A percentile compares a stretch with the other conserved stretches of the same genome.
phyloP scores from a whole-genome alignment of 2,797 vertebrate species.

The Enteromius treurensis region DNA sequence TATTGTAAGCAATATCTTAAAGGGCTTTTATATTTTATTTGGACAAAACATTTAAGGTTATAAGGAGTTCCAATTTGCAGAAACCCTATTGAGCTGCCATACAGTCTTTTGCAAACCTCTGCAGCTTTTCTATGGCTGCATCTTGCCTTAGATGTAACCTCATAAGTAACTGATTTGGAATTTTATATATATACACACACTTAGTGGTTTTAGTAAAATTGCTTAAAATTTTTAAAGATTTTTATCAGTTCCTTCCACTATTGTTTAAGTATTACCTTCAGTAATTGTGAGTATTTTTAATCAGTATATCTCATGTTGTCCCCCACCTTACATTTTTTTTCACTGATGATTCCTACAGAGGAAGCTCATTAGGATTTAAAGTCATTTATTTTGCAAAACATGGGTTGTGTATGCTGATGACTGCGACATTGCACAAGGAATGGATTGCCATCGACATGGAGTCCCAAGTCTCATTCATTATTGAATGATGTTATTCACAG shows the following conservation, averaged over 20 bases:
- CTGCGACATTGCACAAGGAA: conserved; percentile 17
- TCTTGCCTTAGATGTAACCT: not conserved
- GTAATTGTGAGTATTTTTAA: not conserved
- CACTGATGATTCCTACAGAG: not conserved
- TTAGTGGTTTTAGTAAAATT: not conserved
- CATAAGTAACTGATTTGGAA: not conserved
- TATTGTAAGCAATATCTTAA: conserved; percentile 23
- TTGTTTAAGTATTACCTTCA: not conserved
- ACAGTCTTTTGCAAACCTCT: not conserved
- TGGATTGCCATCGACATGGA: conserved; percentile 28
- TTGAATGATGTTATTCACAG: conserved; percentile 60
- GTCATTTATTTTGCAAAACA: conserved; percentile 19
- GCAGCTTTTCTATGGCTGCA: conserved; percentile 9
- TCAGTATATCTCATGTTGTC: not conserved
- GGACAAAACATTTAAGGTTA: not conserved
- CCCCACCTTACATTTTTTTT: not conserved
- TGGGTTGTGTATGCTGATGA: conserved; percentile 20
- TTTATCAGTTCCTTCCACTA: not conserved
- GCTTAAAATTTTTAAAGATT: not conserved
- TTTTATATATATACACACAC: not conserved
- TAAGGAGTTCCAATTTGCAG: not conserved
- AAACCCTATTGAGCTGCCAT: conserved; percentile 11
- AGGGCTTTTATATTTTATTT: conserved; percentile 27
- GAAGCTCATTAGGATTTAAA: not conserved
- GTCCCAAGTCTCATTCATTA: conserved; percentile 53